Conservation (phyloP, 2,888 invertebrate genomes). For the Galeopsomyia nigrocyanea region DNA sequence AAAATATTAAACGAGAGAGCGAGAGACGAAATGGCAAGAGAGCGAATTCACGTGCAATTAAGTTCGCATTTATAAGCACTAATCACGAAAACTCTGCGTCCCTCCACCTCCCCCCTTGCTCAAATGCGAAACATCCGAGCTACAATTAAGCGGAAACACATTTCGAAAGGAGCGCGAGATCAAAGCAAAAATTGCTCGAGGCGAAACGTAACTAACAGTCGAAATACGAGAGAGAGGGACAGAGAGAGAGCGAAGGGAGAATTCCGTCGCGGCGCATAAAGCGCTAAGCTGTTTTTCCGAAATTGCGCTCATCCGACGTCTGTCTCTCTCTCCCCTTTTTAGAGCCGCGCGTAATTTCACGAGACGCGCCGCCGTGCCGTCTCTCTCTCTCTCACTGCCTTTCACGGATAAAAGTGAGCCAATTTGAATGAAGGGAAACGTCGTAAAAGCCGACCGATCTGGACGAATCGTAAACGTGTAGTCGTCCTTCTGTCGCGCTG, state of each 20-base stretch:
- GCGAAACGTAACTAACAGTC: too few relatives aligned
- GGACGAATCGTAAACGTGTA: slow-evolving; percentile 37
- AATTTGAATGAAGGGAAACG: slow-evolving; percentile 24
- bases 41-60: not conserved
- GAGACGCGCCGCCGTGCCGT: not conserved
- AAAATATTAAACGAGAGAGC: not conserved
- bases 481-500: too few relatives aligned
- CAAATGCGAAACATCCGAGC: too few relatives aligned
- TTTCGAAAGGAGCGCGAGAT: too few relatives aligned
- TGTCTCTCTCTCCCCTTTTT: not conserved
- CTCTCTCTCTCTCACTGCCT: too few relatives aligned
- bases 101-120: not conserved
- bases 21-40: not conserved
- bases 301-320: slow-evolving; percentile 24
- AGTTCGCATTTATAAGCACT: not conserved
- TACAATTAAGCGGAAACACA: too few relatives aligned
- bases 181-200: too few relatives aligned
- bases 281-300: slow-evolving; percentile 17
- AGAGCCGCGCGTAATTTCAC: slow-evolving; percentile 28
- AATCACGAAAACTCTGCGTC: not conserved
- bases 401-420: slow-evolving; percentile 26
- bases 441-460: slow-evolving; percentile 39
- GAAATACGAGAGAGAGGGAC: too few relatives aligned
- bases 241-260: too few relatives aligned
- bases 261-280: not conserved